Evolutionary conservation across 2,888 invertebrate genomes (phyloP), one percentile per base, ranked within the genome.

Genomic region (Muschampia plurimacula): DNA sequence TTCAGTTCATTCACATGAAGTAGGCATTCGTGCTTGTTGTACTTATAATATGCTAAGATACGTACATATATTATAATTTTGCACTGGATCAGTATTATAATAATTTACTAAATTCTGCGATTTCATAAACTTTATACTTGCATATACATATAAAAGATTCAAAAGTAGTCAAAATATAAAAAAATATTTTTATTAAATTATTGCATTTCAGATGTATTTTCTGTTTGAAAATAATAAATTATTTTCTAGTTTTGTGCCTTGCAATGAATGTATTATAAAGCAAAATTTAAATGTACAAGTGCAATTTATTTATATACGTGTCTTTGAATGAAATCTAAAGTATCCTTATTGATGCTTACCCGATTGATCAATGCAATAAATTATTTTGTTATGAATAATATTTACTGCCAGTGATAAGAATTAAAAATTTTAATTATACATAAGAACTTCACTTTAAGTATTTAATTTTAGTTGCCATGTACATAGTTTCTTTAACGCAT

Each of bases 371-470:
- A 57, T 15, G 52, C 52, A 52, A 55, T 55, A 57, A 46, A 46
- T 10, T 2, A 28, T 57, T 57, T 28, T 57, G 13, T 39, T 39
- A 44, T 41, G 15, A 41, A 44, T 41, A 39, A 49, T 12, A 57
- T 69, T 49, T 52, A 67, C 44, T 59, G 59, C 22, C 69, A 36
- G 62, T 69, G 62, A 69, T 49, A 22, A 15, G 15, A 36, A 64
- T 15, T 46, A 15, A 65, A n/a, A 49, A 44, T 32, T 49, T 32
- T 32, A 32, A 32, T 32, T 32, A 32, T 4, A 65, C 12, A 6
- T 49, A 12, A 41, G 63, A 63, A 52, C 52, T 52, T 65, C 9
- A 9, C 52, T 36, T 46, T 49, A 65, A 65, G n/a, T 49, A n/a
- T n/a, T 7, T 32, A 28, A 28, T 10, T 28, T 32, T 65, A 49